Percentiles rank a stretch among this genome's conserved stretches.
These are phyloP conservation scores for Drosophila mayri DNA, from an alignment of 1,140 invertebrate species.

Conservation along the genomic window DNA sequence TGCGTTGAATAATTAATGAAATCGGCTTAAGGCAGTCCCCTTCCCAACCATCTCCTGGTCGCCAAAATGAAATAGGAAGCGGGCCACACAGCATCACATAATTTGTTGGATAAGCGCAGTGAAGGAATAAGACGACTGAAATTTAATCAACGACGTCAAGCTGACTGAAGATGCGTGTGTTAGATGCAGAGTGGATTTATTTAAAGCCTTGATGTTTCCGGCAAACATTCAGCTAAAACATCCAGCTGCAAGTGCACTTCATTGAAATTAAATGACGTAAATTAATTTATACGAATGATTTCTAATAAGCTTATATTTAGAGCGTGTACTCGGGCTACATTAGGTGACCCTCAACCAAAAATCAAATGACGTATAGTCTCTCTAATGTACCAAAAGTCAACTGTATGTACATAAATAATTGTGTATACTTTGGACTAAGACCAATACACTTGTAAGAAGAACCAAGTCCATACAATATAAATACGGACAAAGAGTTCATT, in stretches of 20 bases:
- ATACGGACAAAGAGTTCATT: slow-evolving; percentile 48
- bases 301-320: neutral
- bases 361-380: neutral
- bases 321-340: neutral
- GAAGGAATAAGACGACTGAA: slow-evolving; percentile 39
- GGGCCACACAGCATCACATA: slow-evolving; percentile 32
- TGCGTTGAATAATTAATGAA: slow-evolving; percentile 76
- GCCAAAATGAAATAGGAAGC: slow-evolving; percentile 22
- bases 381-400: neutral
- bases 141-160: slow-evolving; percentile 65
- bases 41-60: neutral
- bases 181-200: slow-evolving; percentile 24
- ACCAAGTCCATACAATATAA: slow-evolving; percentile 54
- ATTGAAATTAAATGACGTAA: neutral
- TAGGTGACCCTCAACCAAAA: neutral
- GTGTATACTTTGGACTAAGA: slow-evolving; percentile 35
- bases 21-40: slow-evolving; percentile 36
- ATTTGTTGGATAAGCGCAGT: slow-evolving; percentile 56
- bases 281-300: neutral
- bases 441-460: slow-evolving; percentile 30
- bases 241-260: slow-evolving; percentile 29
- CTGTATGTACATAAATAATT: neutral
- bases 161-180: slow-evolving; percentile 39
- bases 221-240: slow-evolving; percentile 34
- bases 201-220: neutral